Evolutionary conservation across 37 sponge, comb jelly and placozoan species (phyloP).

Genomic region (Halichondria panicea): DNA sequence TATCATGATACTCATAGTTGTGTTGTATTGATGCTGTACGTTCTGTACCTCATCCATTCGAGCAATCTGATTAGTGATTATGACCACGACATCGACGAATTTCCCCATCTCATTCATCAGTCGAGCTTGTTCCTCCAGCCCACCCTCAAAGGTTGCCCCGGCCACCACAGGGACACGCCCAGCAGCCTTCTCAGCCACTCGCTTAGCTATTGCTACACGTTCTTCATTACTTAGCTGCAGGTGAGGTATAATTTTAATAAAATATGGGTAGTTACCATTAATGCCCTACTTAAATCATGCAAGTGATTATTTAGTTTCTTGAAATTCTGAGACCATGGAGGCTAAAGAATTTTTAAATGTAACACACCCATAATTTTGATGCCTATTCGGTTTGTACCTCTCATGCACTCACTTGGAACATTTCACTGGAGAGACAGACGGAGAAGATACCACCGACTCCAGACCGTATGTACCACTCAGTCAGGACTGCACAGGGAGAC

Average conservation of each 20-base stretch:
- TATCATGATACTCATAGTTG: background rate
- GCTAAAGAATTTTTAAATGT: background rate
- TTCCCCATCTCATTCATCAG: constrained; percentile 77
- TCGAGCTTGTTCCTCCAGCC: constrained; percentile 75
- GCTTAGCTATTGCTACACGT: constrained; percentile 67
- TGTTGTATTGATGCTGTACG: background rate
- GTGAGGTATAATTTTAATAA: background rate
- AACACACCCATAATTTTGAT: background rate
- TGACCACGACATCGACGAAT: constrained; percentile 67
- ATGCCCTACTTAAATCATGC: no score
- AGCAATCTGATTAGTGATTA: constrained; percentile 88
- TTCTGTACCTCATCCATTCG: constrained; percentile 70
- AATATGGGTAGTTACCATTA: background rate
- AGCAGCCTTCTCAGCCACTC: constrained; percentile 61
- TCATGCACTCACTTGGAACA: constrained; percentile 67
- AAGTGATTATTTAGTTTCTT: no score
- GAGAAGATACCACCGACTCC: constrained; percentile 84
- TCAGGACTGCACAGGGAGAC: constrained; percentile 46
- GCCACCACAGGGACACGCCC: constrained; percentile 90
- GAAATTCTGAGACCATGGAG: no score
- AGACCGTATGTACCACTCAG: constrained; percentile 87
- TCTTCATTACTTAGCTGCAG: constrained; percentile 85
- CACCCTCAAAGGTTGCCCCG: constrained; percentile 90
- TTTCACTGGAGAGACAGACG: constrained; percentile 90
- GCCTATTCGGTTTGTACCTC: background rate